These are phyloP conservation scores for Acanthiza pusilla DNA, from an alignment of 2,797 vertebrate species.

Conservation along the genomic window DNA sequence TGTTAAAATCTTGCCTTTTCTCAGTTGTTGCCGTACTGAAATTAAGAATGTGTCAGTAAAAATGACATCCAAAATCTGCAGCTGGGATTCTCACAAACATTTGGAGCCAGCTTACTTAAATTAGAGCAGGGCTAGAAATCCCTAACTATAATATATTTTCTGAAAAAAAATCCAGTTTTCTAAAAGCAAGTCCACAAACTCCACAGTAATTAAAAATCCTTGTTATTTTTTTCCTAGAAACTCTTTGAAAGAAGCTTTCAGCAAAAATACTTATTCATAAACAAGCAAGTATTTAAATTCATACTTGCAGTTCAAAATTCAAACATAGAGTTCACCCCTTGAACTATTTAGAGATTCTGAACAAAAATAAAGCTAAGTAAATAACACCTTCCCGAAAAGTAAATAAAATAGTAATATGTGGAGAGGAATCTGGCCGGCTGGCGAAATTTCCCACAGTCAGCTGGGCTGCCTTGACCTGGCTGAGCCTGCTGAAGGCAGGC, in stretches of 20 bases:
- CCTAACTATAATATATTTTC: neutral
- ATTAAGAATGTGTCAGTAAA: neutral
- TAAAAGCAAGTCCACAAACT: neutral
- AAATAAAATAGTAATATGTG: neutral
- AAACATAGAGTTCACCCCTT: neutral
- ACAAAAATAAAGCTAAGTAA: neutral
- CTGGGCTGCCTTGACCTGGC: neutral
- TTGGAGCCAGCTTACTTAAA: neutral
- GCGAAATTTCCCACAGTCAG: neutral
- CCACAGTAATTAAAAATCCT: neutral
- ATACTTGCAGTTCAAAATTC: neutral
- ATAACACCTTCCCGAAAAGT: neutral
- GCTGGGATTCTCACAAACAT: neutral
- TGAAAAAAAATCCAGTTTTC: neutral
- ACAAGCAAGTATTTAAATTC: neutral
- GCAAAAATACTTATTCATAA: neutral
- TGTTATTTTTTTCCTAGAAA: fast-evolving
- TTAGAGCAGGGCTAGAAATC: neutral
- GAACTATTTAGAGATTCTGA: neutral
- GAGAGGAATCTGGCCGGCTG: neutral
- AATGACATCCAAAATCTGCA: neutral
- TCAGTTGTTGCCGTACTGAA: neutral
- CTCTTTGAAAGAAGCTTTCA: neutral
- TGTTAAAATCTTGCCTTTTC: neutral
- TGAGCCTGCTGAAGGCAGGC: neutral